A percentile compares a stretch with the other conserved stretches of the same genome.
These are phyloP conservation scores for Drosophila atroscutellata DNA, from an alignment of 2,888 invertebrate genomes.

Conservation along the genomic window DNA sequence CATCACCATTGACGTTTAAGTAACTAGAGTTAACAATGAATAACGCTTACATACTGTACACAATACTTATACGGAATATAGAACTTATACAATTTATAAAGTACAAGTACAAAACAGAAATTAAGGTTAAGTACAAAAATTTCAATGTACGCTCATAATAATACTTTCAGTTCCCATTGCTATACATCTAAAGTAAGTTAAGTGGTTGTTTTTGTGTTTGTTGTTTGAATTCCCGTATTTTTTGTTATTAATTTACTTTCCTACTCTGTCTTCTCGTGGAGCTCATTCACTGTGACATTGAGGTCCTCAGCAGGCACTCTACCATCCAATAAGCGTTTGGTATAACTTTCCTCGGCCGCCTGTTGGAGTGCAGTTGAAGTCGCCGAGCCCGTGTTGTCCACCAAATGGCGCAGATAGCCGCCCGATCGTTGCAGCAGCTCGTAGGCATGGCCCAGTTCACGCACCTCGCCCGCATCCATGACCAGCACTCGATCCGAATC, in stretches of 20 bases:
- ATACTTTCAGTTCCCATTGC: constrained; percentile 66
- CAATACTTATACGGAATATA: constrained; percentile 32
- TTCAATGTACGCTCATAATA: constrained; percentile 61
- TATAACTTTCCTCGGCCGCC: constrained; percentile 86
- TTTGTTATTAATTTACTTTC: neutral
- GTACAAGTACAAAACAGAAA: constrained; percentile 48
- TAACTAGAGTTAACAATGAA: constrained; percentile 57
- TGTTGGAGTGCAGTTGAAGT: constrained; percentile 87
- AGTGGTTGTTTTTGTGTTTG: constrained; percentile 9
- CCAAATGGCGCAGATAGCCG: constrained; percentile 88
- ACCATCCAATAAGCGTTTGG: constrained; percentile 56
- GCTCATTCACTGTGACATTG: constrained; percentile 36
- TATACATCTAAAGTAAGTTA: constrained; percentile 29
- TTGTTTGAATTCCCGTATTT: neutral
- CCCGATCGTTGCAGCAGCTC: constrained; percentile 86
- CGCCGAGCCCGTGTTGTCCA: constrained; percentile 89
- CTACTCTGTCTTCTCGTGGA: constrained; percentile 54
- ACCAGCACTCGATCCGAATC: constrained; percentile 94
- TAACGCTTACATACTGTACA: constrained; percentile 45
- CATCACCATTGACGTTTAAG: constrained; percentile 22
- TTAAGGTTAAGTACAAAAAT: constrained; percentile 52
- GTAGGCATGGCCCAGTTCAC: constrained; percentile 92
- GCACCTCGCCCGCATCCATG: constrained; percentile 90
- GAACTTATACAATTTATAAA: constrained; percentile 44
- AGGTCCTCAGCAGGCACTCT: constrained; percentile 48